Evolutionary conservation across 2,113 vertebrate species (phyloP), one percentile per base, ranked within the genome.

Genomic region (Antechinus flavipes): DNA sequence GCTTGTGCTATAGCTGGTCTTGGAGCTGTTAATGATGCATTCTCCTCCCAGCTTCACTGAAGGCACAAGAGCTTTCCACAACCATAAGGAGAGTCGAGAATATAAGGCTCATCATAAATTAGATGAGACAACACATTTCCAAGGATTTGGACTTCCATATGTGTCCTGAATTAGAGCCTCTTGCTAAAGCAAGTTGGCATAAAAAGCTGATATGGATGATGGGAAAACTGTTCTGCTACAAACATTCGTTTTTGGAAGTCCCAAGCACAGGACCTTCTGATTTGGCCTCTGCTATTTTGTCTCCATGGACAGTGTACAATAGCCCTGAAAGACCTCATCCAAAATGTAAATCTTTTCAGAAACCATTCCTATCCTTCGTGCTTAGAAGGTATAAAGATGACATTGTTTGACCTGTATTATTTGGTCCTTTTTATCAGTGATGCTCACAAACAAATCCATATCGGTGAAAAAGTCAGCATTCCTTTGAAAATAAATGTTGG

Each of bases 141-240:
- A 99, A 97, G 98, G 99, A 99, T 93, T 99, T 99, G 0, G 99
- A 99, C 98, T 99, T 99, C 99, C 99, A 99, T 97, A 99, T 99
- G 97, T 99, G 99, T 98, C 35, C 99, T 99, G 98, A 99, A 99
- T 97, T 99, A 99, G 98, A 99, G 99, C 98, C 99, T 99, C 98
- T 99, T 98, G 94, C 95, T 99, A 96, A 99, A 99, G 98, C 99
- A 99, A 84, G 97, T 99, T 99, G 0, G 99, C 99, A 0, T 99
- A 99, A 98, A 99, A 99, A 35, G 99, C 99, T 99, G 99, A 99
- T 98, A 99, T 99, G 94, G 99, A 99, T 92, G 99, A 96, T 99
- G 99, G 97, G 99, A 99, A 98, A 99, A 99, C 98, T 99, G 99
- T 98, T 99, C 99, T 95, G 99, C 98, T 97, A 99, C 98, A 94